These are phyloP conservation scores for Bradynema listronoti DNA, from an alignment of 1,140 invertebrate genomes.

Conservation along the genomic window DNA sequence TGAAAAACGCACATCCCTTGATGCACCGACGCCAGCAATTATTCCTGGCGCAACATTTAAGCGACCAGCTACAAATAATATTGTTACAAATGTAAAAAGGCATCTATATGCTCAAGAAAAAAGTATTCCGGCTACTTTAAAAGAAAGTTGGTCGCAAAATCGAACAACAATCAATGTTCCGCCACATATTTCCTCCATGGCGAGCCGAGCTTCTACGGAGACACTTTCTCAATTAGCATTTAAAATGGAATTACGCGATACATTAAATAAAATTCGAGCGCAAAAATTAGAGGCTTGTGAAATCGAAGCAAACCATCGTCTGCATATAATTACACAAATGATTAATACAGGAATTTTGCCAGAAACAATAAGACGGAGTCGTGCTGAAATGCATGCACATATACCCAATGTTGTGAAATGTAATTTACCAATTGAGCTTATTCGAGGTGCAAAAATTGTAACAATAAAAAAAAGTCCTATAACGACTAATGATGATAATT, in stretches of 20 bases:
- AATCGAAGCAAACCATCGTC: slow-evolving; percentile 55
- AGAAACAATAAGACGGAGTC: slow-evolving; percentile 7
- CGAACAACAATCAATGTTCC: no score
- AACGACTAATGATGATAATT: no score
- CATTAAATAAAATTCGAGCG: slow-evolving; percentile 31
- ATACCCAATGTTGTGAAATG: slow-evolving; percentile 41
- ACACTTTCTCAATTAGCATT: slow-evolving; percentile 38
- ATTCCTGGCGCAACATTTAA: slow-evolving; percentile 48
- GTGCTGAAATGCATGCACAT: slow-evolving; percentile 21
- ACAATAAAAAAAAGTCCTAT: slow-evolving; percentile 1
- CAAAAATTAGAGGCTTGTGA: slow-evolving; percentile 45
- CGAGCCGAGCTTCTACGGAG: slow-evolving; percentile 20
- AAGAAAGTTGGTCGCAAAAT: not conserved
- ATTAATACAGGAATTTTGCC: slow-evolving; percentile 49
- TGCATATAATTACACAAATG: slow-evolving; percentile 49
- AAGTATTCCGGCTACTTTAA: slow-evolving; percentile 16
- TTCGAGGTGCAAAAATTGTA: slow-evolving; percentile 35
- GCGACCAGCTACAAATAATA: slow-evolving; percentile 17
- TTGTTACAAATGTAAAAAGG: not conserved
- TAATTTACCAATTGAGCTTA: slow-evolving; percentile 33
- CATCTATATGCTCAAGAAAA: slow-evolving; percentile 1
- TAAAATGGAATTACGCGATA: slow-evolving; percentile 53
- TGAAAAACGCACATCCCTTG: no score
- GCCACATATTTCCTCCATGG: slow-evolving; percentile 8
- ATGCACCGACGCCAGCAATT: slow-evolving; percentile 43